Base-by-base conservation (phyloP, 2,888 invertebrate genomes). In the Drosophila demipolita region DNA sequence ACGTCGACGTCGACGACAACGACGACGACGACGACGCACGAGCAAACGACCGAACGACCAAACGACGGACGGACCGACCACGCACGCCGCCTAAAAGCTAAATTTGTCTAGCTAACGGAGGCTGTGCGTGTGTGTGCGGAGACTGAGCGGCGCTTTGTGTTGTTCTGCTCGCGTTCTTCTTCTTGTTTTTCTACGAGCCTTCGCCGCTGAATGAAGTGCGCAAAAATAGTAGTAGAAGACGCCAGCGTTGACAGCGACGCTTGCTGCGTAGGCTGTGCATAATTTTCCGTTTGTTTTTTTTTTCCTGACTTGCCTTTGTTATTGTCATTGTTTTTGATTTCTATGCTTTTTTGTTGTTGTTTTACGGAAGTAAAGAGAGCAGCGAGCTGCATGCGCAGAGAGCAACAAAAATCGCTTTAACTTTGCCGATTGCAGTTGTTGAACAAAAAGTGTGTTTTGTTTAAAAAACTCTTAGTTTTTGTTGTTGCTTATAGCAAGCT, bases 161-260 rank as follows among this genome's bases (percentile, higher is more conserved):
- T 62, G 66, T 75, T 26, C 29, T 61, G 69, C 65, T 66, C 45
- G 45, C 15, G 23, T 15, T 45, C 45, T 23, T 45, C 40, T 40
- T 40, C n/a, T 40, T 40, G 17, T 36, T 36, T 61, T 72, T 7
- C 57, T 29, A 67, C 53, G 45, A 53, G 58, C 70, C 64, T 64
- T 66, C 52, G 40, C 50, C 61, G 58, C 80, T 79, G 78, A 78
- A 88, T 87, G 71, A 75, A 81, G 75, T 79, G 86, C 69, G 78
- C 83, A 29, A 29, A 78, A 78, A 75, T 82, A 80, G 68, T 84
- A 87, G 80, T 60, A 80, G 77, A 35, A 32, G 23, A 64, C 59
- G 64, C 48, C 59, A 58, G 23, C 55, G 36, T 33, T 36, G 60
- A 23, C 33, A 50, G 8, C 33, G 59, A 29, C 72, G 66, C 5